Percentiles rank a stretch among this genome's conserved stretches.
Evolutionary conservation across 2,888 invertebrate genomes (phyloP).

Genomic region (Lycocerus yunnanus): DNA sequence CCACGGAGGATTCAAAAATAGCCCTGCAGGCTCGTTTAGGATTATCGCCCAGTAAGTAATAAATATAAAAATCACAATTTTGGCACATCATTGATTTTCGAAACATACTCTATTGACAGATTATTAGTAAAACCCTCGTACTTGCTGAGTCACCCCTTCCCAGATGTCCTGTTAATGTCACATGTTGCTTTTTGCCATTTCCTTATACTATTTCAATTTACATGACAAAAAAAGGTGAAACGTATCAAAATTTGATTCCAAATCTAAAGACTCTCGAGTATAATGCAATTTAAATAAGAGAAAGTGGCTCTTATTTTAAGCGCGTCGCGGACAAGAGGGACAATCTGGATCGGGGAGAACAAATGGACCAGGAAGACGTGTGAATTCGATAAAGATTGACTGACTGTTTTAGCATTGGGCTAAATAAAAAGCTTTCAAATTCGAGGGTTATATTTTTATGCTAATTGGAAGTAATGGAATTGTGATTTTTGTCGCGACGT

Average conservation of each 20-base stretch:
- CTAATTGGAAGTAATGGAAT: not conserved
- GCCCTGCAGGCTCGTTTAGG: constrained; percentile 56
- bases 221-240: constrained; percentile 4
- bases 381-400: constrained; percentile 53
- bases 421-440: not conserved
- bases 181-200: constrained; percentile 42
- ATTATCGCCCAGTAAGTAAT: constrained; percentile 56
- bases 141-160: constrained; percentile 54
- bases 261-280: constrained; percentile 43
- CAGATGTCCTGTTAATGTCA: constrained; percentile 47
- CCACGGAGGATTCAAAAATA: constrained; percentile 55
- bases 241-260: constrained; percentile 33
- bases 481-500: not conserved
- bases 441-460: not conserved
- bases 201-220: constrained; percentile 16
- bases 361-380: constrained; percentile 53
- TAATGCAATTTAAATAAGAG: constrained; percentile 58
- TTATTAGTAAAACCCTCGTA: constrained; percentile 48
- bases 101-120: constrained; percentile 51
- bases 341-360: constrained; percentile 48
- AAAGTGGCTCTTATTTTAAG: constrained; percentile 49
- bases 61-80: constrained; percentile 34
- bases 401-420: constrained; percentile 40
- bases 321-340: constrained; percentile 42
- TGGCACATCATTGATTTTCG: constrained; percentile 48